These are phyloP conservation scores for Gadopsis bispinosus DNA, from an alignment of 2,797 vertebrate species.

Conservation along the genomic window DNA sequence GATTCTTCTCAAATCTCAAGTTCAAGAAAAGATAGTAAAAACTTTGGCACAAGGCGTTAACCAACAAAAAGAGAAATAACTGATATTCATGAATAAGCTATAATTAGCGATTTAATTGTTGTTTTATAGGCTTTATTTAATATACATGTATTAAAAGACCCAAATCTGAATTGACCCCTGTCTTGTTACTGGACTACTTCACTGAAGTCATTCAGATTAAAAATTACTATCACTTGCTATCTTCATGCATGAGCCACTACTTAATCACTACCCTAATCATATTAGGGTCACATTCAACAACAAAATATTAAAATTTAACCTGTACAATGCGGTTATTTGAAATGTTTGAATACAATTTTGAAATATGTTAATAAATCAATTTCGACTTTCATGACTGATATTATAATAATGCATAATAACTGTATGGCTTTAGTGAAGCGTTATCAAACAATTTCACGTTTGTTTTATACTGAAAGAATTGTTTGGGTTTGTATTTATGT, in stretches of 20 bases:
- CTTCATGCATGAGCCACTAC: slow-evolving; percentile 3
- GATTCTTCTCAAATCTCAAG: slow-evolving; percentile 19
- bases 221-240: slow-evolving; percentile 37
- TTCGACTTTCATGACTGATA: slow-evolving; percentile 8
- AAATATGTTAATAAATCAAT: slow-evolving; percentile 24
- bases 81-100: slow-evolving; percentile 13
- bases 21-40: slow-evolving; percentile 15
- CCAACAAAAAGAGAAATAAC: slow-evolving; percentile 29
- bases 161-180: slow-evolving; percentile 63
- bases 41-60: slow-evolving; percentile 25
- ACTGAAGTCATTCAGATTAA: slow-evolving; percentile 59
- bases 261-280: neutral
- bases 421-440: slow-evolving; percentile 64
- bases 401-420: slow-evolving; percentile 47
- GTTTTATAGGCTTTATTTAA: slow-evolving; percentile 43
- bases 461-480: slow-evolving; percentile 81
- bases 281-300: slow-evolving; percentile 1
- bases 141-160: slow-evolving; percentile 36
- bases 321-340: slow-evolving; percentile 25
- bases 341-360: neutral
- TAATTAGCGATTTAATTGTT: slow-evolving; percentile 36
- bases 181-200: slow-evolving; percentile 64
- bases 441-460: slow-evolving; percentile 64
- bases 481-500: slow-evolving; percentile 85
- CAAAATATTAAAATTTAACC: slow-evolving; percentile 14